Conservation (phyloP, 2,113 vertebrate genomes). For the Sebastes schlegelii region DNA sequence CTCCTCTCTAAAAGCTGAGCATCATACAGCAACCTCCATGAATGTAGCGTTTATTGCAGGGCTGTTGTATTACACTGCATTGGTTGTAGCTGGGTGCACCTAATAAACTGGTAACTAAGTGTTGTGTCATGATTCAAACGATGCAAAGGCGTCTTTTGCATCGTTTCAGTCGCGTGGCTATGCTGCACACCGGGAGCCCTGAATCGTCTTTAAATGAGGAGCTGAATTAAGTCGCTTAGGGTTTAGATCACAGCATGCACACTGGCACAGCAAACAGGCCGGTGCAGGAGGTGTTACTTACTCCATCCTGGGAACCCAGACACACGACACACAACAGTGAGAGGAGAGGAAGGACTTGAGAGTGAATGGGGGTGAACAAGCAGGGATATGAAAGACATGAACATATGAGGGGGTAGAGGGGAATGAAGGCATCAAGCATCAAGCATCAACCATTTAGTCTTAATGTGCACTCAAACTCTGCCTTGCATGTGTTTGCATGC, state of each 20-base stretch:
- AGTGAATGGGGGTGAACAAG: conserved; percentile 72
- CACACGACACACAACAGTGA: conserved; percentile 82
- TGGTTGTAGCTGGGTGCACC: background rate
- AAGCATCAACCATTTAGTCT: conserved; percentile 29
- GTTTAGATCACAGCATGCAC: conserved; percentile 86
- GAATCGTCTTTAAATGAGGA: conserved; percentile 32
- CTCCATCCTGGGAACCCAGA: conserved; percentile 90
- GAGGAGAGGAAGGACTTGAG: conserved; percentile 78
- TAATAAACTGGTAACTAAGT: conserved; percentile 4
- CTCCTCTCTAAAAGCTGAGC: background rate
- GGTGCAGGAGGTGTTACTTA: conserved; percentile 89
- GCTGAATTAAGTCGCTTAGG: conserved; percentile 68
- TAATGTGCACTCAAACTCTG: background rate
- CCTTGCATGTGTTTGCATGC: conserved; percentile 14
- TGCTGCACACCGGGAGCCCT: conserved; percentile 58
- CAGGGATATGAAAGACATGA: conserved; percentile 61
- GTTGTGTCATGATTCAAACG: background rate
- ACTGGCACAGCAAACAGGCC: conserved; percentile 84
- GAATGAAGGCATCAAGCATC: conserved; percentile 33
- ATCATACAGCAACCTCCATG: background rate
- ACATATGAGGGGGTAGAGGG: background rate
- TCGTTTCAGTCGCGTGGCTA: conserved; percentile 32
- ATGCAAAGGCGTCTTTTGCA: conserved; percentile 40
- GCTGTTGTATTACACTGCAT: background rate
- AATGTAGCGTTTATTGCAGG: background rate